Conservation (phyloP, 2,797 vertebrate genomes). For the Thripadectes ignobilis region DNA sequence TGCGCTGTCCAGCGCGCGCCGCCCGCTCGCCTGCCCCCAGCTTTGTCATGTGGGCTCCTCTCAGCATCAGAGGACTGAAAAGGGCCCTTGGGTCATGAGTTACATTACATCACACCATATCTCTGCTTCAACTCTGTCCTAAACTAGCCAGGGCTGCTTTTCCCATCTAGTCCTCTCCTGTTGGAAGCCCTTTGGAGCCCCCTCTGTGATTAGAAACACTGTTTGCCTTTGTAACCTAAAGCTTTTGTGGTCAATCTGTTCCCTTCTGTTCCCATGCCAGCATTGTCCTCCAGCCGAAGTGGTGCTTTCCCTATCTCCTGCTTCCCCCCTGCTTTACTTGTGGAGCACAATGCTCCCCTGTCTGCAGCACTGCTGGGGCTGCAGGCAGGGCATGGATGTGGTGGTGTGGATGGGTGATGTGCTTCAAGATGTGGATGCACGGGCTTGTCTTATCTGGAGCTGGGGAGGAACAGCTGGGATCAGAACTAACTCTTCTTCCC, state of each 20-base stretch:
- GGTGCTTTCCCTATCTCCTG: conserved; percentile 61
- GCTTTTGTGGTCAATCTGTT: conserved; percentile 59
- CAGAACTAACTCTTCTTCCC: neutral
- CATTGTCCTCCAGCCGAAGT: conserved; percentile 57
- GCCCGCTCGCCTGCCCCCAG: neutral
- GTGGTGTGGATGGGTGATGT: neutral
- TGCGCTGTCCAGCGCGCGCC: conserved; percentile 47
- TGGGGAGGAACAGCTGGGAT: neutral
- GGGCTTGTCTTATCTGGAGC: neutral
- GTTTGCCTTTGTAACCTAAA: conserved; percentile 70
- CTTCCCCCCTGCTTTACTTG: neutral
- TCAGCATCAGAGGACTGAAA: conserved; percentile 46
- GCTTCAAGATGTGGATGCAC: neutral
- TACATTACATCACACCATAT: conserved; percentile 56
- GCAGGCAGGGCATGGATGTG: neutral
- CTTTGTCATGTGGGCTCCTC: conserved; percentile 23
- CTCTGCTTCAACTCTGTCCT: conserved; percentile 16
- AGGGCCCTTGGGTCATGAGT: conserved; percentile 66
- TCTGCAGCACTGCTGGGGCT: neutral
- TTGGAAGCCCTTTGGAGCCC: conserved; percentile 50
- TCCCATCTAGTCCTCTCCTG: conserved; percentile 59
- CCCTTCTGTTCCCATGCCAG: conserved; percentile 54
- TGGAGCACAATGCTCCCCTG: conserved; percentile 32
- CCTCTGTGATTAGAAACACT: conserved; percentile 64
- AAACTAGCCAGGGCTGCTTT: conserved; percentile 62